phyloP scores from a whole-genome alignment of 2,113 vertebrate genomes.

The Capreolus pygargus region DNA sequence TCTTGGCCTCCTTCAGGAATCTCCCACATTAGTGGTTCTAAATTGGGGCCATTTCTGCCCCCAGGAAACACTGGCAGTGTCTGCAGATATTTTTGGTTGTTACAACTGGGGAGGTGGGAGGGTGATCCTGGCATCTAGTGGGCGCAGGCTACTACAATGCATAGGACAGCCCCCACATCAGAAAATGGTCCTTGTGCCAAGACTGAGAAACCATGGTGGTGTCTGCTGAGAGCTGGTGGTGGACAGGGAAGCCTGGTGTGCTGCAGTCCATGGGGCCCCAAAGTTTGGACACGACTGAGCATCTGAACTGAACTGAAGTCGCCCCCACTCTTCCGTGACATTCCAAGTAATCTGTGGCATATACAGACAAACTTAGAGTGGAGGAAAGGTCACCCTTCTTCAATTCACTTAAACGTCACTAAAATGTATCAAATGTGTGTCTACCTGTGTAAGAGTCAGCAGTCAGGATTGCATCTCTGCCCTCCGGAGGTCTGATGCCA shows the following conservation, averaged over 20 bases:
- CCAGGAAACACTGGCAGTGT: neutral
- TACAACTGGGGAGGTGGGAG: neutral
- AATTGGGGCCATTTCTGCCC: neutral
- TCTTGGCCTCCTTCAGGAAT: neutral
- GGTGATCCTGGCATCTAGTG: neutral
- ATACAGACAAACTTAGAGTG: neutral
- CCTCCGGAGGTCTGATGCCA: neutral
- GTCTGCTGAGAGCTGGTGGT: neutral
- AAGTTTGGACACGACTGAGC: neutral
- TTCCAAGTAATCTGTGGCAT: neutral
- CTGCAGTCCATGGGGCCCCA: neutral
- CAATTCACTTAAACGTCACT: neutral
- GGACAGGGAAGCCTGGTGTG: neutral
- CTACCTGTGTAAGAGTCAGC: neutral
- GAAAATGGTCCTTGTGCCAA: neutral
- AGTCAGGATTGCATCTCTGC: neutral
- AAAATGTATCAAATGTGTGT: neutral
- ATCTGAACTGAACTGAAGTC: neutral
- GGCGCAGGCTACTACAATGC: neutral
- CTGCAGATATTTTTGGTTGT: neutral
- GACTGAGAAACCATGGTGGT: neutral
- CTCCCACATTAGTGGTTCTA: neutral
- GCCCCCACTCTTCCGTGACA: rapidly evolving
- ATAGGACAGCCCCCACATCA: neutral
- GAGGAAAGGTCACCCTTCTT: neutral